Conservation (phyloP, 2,113 vertebrate genomes). For the Nanger granti region DNA sequence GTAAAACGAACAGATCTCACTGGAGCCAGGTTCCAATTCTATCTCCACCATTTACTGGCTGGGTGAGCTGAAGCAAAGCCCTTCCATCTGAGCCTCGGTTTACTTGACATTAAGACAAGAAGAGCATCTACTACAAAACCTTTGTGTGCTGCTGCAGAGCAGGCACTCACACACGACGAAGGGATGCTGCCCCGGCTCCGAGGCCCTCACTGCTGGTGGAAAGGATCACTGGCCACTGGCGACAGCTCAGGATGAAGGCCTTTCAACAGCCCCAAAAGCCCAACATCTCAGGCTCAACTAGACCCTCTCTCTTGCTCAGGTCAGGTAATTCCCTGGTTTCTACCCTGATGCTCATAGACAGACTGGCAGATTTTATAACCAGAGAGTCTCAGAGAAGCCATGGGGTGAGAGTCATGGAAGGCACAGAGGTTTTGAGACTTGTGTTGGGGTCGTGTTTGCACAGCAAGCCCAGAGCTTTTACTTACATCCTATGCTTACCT, state of each 20-base stretch:
- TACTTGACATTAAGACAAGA: background rate
- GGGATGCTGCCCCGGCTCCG: background rate
- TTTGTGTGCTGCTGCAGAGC: fast-evolving
- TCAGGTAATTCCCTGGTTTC: background rate
- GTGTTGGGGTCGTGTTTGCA: background rate
- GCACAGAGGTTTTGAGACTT: background rate
- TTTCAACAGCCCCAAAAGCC: background rate
- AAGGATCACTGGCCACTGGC: background rate
- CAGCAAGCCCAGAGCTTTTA: background rate
- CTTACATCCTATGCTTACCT: background rate
- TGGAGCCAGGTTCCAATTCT: background rate
- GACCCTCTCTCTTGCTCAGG: background rate
- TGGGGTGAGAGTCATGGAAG: background rate
- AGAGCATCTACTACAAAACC: background rate
- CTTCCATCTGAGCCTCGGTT: background rate
- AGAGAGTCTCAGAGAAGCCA: background rate
- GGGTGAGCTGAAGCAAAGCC: background rate
- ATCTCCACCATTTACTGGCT: background rate
- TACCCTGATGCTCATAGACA: background rate
- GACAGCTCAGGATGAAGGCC: background rate
- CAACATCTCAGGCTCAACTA: background rate
- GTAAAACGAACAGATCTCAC: background rate
- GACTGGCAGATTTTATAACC: background rate
- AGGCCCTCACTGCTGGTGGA: no score
- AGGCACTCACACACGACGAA: no score